A percentile compares a stretch with the other conserved stretches of the same genome.
phyloP scores from a whole-genome alignment of 1,140 invertebrate genomes.

The Pseudomyrmex concolor region DNA sequence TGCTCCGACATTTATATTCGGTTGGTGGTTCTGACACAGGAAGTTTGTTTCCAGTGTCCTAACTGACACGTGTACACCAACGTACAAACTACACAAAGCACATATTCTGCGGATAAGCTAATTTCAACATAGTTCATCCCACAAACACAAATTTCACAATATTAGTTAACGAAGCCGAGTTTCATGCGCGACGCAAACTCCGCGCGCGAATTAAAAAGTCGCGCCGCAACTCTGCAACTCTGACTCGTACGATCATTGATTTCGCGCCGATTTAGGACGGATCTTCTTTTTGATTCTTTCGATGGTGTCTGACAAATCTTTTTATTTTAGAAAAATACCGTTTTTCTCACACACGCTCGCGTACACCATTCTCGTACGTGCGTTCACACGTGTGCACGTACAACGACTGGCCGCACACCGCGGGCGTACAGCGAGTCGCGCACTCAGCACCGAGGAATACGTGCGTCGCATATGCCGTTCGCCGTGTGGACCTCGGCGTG shows the following conservation, averaged over 20 bases:
- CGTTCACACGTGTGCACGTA: conserved; percentile 70
- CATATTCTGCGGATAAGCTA: not conserved
- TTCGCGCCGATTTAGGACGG: not conserved
- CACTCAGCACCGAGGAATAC: conserved; percentile 50
- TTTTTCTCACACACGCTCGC: conserved; percentile 41
- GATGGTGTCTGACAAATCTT: not conserved
- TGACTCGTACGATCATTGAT: not conserved
- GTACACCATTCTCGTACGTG: conserved; percentile 54
- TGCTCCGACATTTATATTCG: not conserved
- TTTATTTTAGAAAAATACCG: not conserved
- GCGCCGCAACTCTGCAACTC: not conserved
- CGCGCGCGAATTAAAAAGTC: not conserved
- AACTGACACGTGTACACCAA: not conserved
- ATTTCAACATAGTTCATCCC: not conserved
- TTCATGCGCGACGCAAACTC: not conserved
- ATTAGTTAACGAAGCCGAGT: not conserved
- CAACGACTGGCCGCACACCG: conserved; percentile 60
- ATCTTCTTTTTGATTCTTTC: not conserved
- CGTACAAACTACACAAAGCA: not conserved
- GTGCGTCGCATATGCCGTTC: conserved; percentile 70
- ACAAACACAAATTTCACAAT: conserved; percentile 16
- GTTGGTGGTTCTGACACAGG: not conserved
- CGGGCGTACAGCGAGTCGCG: conserved; percentile 20
- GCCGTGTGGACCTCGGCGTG: conserved; percentile 32
- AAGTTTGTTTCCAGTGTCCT: not conserved